Evolutionary conservation across 2,797 vertebrate species (phyloP), one percentile per base, ranked within the genome.

Genomic region (Schizopygopsis malacanthus): DNA sequence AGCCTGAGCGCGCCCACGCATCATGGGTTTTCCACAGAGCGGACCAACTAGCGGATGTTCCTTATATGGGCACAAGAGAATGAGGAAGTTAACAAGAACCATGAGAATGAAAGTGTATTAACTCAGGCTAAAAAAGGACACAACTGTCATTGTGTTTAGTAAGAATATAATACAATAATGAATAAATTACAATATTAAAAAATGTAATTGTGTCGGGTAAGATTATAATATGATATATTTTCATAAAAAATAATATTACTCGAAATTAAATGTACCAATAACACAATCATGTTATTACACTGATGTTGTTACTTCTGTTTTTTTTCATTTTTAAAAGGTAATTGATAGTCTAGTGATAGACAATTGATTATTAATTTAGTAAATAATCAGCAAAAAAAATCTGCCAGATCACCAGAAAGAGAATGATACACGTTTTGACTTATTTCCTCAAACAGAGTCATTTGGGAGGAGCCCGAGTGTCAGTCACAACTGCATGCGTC

Each of bases 21-120:
- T 93, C 93, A 94, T 88, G 93, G 94, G 91, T 93, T 95, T 95
- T 95, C 92, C 93, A 91, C 86, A 79, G 86, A 81, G 37, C 85
- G 77, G 86, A 88, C 90, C 87, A 91, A 89, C 59, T 15, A 33
- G 7, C 89, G 95, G 95, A 96, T 90, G 91, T 88, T 85, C 95
- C 90, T 90, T 85, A 94, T 94, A 95, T 95, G 94, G 95, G 59
- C 93, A 94, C 91, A 33, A 50, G 85, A 59, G 56, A 67, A 78
- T 16, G 61, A 12, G 80, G 47, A 41, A 37, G 56, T 28, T 45
- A 52, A 81, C 33, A 69, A 6, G 37, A 81, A 41, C 70, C 52
- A 65, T 43, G 41, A 13, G 75, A 71, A 63, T 47, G 11, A 56
- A 33, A 63, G 81, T 45, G 39, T 11, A 6, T 11, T 56, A 71